phyloP scores from a whole-genome alignment of 2,113 vertebrate species.

The Amblyornis subalaris region DNA sequence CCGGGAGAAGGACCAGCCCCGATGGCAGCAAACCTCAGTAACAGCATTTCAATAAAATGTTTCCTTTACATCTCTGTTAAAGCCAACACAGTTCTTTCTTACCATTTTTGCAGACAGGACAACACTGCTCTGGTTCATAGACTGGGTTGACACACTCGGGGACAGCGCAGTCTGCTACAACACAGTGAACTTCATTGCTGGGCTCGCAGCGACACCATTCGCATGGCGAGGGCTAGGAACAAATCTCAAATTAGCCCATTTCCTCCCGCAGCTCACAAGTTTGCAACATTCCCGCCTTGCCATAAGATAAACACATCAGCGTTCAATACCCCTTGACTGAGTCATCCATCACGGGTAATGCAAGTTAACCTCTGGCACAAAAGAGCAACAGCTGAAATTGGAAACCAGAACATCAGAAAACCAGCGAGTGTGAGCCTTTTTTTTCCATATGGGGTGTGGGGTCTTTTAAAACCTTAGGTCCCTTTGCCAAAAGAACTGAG shows the following conservation, averaged over 20 bases:
- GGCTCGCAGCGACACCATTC: constrained; percentile 99
- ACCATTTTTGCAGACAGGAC: constrained; percentile 99
- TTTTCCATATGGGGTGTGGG: not conserved
- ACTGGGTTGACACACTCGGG: constrained; percentile 99
- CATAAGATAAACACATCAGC: constrained; percentile 65
- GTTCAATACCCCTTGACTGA: constrained; percentile 17
- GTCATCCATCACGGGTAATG: constrained; percentile 1
- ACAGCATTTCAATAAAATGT: not conserved
- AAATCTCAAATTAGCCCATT: constrained; percentile 77
- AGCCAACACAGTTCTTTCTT: constrained; percentile 74
- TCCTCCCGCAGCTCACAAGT: constrained; percentile 67
- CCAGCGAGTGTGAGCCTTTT: fast-evolving
- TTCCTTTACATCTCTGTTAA: constrained; percentile 52
- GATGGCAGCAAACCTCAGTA: not conserved
- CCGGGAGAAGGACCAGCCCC: not conserved
- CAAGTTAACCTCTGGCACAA: not conserved
- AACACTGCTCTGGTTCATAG: constrained; percentile 98
- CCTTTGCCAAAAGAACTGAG: not conserved
- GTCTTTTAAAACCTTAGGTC: not conserved
- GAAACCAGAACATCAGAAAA: not conserved
- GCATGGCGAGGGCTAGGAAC: constrained; percentile 85
- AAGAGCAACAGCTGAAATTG: not conserved
- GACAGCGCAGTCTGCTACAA: constrained; percentile 98
- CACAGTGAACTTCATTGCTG: constrained; percentile 99
- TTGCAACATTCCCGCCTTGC: constrained; percentile 70